phyloP scores from a whole-genome alignment of 2,113 vertebrate species.

The Marmota flaviventris region DNA sequence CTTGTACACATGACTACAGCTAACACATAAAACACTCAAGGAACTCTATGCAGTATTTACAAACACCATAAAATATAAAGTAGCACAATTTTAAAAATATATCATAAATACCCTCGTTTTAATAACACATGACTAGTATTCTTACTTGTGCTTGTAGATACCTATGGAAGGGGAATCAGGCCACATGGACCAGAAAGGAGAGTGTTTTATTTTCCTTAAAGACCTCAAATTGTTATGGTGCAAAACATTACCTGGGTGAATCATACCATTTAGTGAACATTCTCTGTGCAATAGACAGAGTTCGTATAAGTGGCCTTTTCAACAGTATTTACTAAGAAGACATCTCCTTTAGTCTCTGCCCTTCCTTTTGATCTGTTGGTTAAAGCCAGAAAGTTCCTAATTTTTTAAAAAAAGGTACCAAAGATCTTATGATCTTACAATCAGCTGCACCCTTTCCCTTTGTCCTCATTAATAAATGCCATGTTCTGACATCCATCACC shows the following conservation, averaged over 20 bases:
- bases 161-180: background rate
- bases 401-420: background rate
- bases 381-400: background rate
- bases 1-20: background rate
- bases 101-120: background rate
- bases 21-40: background rate
- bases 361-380: background rate
- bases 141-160: background rate
- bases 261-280: background rate
- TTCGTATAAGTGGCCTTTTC: background rate
- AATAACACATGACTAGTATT: no score
- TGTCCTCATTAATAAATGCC: constrained; percentile 3
- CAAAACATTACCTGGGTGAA: background rate
- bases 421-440: background rate
- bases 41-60: background rate
- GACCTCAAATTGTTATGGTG: background rate
- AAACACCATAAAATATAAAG: background rate
- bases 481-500: background rate
- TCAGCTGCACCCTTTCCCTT: background rate
- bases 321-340: fast-evolving
- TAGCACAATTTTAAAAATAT: background rate
- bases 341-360: fast-evolving
- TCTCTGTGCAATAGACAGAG: background rate
- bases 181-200: background rate
- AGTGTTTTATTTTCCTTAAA: background rate